Percentiles rank a stretch among this genome's conserved stretches.
These are phyloP conservation scores for Rynchops niger DNA, from an alignment of 2,113 vertebrate species.

Conservation along the genomic window DNA sequence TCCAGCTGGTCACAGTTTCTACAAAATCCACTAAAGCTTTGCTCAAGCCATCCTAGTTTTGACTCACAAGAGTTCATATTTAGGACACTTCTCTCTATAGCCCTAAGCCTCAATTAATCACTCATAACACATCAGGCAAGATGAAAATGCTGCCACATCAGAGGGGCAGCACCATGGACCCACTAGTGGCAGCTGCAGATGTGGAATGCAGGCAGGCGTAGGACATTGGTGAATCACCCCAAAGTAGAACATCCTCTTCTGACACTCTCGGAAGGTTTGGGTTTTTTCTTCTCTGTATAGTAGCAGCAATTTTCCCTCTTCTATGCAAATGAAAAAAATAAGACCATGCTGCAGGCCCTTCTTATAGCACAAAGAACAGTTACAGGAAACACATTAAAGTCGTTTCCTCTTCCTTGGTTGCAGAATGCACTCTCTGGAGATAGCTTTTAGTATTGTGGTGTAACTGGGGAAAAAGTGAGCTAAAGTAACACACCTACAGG, in stretches of 20 bases:
- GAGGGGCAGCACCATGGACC: not conserved
- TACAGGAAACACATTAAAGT: not conserved
- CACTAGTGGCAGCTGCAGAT: not conserved
- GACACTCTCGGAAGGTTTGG: not conserved
- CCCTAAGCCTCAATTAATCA: not conserved
- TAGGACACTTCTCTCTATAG: not conserved
- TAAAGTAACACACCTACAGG: not conserved
- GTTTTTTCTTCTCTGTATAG: not conserved
- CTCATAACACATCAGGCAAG: not conserved
- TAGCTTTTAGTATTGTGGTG: not conserved
- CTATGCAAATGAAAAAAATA: not conserved
- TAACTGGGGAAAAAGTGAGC: not conserved
- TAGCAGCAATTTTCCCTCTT: not conserved
- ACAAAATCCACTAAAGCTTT: not conserved
- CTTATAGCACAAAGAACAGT: not conserved
- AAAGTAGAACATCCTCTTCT: not conserved
- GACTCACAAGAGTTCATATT: not conserved
- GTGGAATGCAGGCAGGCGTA: not conserved
- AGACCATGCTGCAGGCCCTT: not conserved
- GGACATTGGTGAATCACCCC: not conserved
- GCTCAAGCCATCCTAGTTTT: not conserved
- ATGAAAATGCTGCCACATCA: not conserved
- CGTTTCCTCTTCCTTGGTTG: not conserved
- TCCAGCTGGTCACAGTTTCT: not conserved
- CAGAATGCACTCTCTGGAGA: not conserved